Conservation (phyloP, 2,797 vertebrate genomes). For the Brachyalestes nurse region DNA sequence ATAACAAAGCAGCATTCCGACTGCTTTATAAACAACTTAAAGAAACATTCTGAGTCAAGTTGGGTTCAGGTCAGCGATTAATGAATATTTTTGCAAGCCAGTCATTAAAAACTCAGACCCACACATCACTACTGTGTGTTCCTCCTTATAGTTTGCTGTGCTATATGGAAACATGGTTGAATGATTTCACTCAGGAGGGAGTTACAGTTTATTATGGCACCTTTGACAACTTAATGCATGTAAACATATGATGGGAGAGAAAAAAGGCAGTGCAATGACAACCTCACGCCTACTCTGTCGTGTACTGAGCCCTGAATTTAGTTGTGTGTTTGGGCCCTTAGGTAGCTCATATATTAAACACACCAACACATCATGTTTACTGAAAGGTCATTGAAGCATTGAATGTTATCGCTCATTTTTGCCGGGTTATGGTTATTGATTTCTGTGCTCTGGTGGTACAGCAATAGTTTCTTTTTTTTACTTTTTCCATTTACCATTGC, state of each 20-base stretch:
- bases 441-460: not conserved
- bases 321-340: not conserved
- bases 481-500: slow-evolving; percentile 4
- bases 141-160: not conserved
- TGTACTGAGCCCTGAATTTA: not conserved
- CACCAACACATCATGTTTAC: not conserved
- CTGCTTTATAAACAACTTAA: too few relatives aligned
- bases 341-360: slow-evolving; percentile 14
- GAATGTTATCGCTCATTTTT: slow-evolving; percentile 12
- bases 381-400: slow-evolving; percentile 1
- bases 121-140: too few relatives aligned
- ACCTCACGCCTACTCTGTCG: not conserved
- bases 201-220: not conserved
- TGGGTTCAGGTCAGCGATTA: too few relatives aligned
- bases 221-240: slow-evolving; percentile 10
- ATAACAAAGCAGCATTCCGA: too few relatives aligned
- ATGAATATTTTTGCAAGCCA: too few relatives aligned
- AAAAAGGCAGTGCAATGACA: not conserved
- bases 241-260: not conserved
- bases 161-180: slow-evolving; percentile 2
- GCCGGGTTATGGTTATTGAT: slow-evolving; percentile 21
- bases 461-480: not conserved
- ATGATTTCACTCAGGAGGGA: slow-evolving; percentile 15
- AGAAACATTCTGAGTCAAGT: too few relatives aligned
- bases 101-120: too few relatives aligned